Conservation (phyloP, 2,797 vertebrate genomes). For the Lophotriccus pileatus region DNA sequence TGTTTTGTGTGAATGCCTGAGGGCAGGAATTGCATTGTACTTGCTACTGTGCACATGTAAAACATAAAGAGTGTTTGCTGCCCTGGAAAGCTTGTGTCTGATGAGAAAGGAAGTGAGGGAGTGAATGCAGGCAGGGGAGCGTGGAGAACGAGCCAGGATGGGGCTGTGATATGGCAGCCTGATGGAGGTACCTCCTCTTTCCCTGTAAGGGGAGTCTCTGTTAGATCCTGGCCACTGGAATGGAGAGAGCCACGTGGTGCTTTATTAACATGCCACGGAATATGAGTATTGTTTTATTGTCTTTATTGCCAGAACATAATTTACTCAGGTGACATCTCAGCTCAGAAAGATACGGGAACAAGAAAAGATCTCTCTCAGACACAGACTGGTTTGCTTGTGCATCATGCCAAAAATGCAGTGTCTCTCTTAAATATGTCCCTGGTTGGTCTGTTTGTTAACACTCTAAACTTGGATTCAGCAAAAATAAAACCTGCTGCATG, state of each 20-base stretch:
- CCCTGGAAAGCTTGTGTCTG: background rate
- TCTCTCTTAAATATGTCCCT: background rate
- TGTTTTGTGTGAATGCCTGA: background rate
- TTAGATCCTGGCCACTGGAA: background rate
- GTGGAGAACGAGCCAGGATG: background rate
- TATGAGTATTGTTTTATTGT: background rate
- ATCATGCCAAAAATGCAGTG: accelerated
- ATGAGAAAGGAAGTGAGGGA: background rate
- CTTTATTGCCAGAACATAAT: background rate
- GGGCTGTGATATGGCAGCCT: background rate
- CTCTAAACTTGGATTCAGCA: background rate
- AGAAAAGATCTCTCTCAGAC: background rate
- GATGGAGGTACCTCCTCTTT: background rate
- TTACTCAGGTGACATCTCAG: background rate
- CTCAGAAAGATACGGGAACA: background rate
- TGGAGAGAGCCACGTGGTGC: background rate
- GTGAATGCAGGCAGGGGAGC: background rate
- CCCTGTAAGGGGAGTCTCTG: background rate
- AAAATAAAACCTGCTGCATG: conserved; percentile 17
- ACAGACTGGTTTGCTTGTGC: accelerated
- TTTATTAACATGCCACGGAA: background rate
- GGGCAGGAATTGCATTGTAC: background rate
- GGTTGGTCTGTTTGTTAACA: background rate
- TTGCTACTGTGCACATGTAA: conserved; percentile 28
- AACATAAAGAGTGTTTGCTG: background rate